These are phyloP conservation scores for Papilio gigon DNA, from an alignment of 2,888 invertebrate species.

Conservation along the genomic window DNA sequence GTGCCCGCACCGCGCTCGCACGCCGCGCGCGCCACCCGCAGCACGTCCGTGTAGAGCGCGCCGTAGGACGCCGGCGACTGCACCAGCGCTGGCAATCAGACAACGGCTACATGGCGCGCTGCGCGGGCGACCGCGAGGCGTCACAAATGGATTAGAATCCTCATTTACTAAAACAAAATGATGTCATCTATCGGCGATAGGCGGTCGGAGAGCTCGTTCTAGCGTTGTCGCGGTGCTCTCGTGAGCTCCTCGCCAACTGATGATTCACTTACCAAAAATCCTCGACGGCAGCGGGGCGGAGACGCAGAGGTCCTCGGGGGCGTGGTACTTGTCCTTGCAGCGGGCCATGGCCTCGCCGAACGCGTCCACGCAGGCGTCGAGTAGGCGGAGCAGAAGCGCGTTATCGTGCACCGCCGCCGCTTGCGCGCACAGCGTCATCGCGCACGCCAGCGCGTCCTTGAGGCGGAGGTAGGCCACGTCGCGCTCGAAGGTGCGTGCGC, in stretches of 20 bases:
- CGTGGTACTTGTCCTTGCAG: constrained; percentile 58
- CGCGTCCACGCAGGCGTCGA: constrained; percentile 57
- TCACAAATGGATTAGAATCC: too few relatives aligned
- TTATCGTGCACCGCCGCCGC: constrained; percentile 57
- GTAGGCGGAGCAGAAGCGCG: constrained; percentile 59
- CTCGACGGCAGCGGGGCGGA: constrained; percentile 68
- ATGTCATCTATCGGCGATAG: too few relatives aligned
- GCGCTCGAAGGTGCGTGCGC: constrained; percentile 65
- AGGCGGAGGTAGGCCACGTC: constrained; percentile 68
- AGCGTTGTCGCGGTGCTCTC: neutral
- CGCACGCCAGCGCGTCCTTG: constrained; percentile 69
- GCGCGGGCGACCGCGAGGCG: too few relatives aligned
- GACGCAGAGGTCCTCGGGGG: constrained; percentile 60
- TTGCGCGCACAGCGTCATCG: constrained; percentile 67
- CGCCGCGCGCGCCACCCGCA: constrained; percentile 59
- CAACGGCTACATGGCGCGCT: too few relatives aligned
- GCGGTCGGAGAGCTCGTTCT: too few relatives aligned
- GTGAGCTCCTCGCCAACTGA: too few relatives aligned
- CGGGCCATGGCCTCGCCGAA: constrained; percentile 64
- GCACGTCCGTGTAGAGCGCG: constrained; percentile 62
- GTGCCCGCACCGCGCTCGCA: constrained; percentile 48
- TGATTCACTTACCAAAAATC: constrained; percentile 64
- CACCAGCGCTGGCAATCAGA: constrained; percentile 24
- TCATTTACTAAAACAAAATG: too few relatives aligned
- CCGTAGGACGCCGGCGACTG: constrained; percentile 70